Evolutionary conservation across 2,797 vertebrate genomes (phyloP), one percentile per base, ranked within the genome.

Genomic region (Melopsittacus undulatus): DNA sequence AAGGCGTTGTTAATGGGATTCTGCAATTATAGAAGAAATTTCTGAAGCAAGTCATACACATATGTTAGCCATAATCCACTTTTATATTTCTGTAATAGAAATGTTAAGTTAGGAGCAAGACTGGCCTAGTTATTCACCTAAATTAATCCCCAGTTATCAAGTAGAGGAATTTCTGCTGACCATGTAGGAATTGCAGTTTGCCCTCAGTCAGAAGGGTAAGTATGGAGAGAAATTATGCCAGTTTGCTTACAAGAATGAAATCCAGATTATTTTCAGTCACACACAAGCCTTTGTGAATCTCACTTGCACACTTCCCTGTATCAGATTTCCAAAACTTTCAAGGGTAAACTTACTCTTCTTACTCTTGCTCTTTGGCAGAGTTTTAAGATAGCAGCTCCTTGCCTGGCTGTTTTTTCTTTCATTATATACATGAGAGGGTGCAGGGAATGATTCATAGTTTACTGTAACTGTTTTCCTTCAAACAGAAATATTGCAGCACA

Each of bases 1-100:
- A 67, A 89, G 29, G 64, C 91, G 6, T 24, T 78, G 43, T 78
- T 91, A 94, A 75, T 89, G 54, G n/a, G 34, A 87, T 80, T 83
- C 68, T 93, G 52, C 74, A 80, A 83, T 78, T 72, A 69, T 18
- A 62, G 48, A 43, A 85, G 40, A 90, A 49, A 32, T 42, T 97
- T 90, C 72, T 54, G 34, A 73, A 73, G 64, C 23, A 74, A 74
- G n/a, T 49, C 48, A 49, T 46, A 27, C 3, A 27, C 10, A 4
- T 22, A 16, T 74, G 40, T 81, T 91, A 73, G 69, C 62, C 32
- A 30, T 62, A 38, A 69, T 89, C 63, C 94, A 20, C 67, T 87
- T 54, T 42, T 13, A 2, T 84, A 67, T 79, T 88, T 87, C 43
- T 77, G 36, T 82, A 69, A 79, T 15, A 78, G 48, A 79, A 92